These are phyloP conservation scores for Cichlasoma orientale DNA, from an alignment of 2,797 vertebrate species.

Conservation along the genomic window DNA sequence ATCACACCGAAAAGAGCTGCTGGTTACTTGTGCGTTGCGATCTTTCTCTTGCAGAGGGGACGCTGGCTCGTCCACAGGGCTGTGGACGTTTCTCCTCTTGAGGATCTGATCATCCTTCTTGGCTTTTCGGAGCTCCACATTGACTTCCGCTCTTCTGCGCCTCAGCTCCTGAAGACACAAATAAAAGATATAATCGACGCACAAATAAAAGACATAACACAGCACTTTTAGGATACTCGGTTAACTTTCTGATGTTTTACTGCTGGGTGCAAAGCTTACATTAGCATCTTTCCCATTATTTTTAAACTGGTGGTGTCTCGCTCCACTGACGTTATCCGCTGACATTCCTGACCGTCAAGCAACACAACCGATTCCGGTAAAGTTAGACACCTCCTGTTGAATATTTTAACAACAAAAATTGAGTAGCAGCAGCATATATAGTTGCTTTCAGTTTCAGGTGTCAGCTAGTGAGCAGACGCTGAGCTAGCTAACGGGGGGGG, in stretches of 20 bases:
- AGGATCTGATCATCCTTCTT: slow-evolving; percentile 95
- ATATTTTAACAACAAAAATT: background rate
- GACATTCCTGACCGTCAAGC: slow-evolving; percentile 77
- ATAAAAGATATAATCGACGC: background rate
- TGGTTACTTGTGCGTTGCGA: slow-evolving; percentile 81
- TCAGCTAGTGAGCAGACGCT: background rate
- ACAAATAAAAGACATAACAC: background rate
- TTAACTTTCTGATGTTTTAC: no score
- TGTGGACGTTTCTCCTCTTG: slow-evolving; percentile 90
- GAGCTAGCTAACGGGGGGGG: background rate
- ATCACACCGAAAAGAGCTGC: background rate
- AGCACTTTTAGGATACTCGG: no score
- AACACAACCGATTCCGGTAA: slow-evolving; percentile 1
- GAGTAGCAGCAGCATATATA: background rate
- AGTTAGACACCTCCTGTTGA: slow-evolving; percentile 8
- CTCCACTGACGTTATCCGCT: slow-evolving; percentile 78
- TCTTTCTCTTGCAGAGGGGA: slow-evolving; percentile 85
- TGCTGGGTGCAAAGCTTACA: slow-evolving; percentile 72
- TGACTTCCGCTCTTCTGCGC: slow-evolving; percentile 88
- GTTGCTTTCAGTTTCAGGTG: background rate
- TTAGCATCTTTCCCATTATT: slow-evolving; percentile 91
- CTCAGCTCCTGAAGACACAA: slow-evolving; percentile 83
- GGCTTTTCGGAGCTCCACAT: slow-evolving; percentile 90
- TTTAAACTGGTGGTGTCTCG: slow-evolving; percentile 89
- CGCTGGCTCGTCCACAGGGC: slow-evolving; percentile 80